Evolutionary conservation across 2,113 vertebrate species (phyloP).

Genomic region (Eretmochelys imbricata): DNA sequence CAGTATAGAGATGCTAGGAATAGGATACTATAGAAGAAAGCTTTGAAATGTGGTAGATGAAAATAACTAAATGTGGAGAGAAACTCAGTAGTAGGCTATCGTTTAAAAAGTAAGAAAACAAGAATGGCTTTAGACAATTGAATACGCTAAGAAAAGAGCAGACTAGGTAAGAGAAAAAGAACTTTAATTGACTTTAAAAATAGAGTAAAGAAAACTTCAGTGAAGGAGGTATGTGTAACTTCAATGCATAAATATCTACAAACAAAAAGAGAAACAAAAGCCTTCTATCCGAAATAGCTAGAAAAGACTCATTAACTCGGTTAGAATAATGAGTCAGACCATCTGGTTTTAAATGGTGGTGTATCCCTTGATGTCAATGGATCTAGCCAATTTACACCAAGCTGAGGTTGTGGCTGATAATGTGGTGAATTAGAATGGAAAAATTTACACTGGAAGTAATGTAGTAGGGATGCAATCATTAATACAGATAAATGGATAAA

Average conservation of each 20-base stretch:
- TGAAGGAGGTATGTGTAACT: neutral
- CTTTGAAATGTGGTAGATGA: neutral
- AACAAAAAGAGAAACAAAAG: neutral
- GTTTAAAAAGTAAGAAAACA: constrained; percentile 3
- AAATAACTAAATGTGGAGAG: neutral
- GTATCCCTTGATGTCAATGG: constrained; percentile 19
- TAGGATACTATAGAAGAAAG: neutral
- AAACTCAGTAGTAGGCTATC: neutral
- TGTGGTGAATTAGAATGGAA: neutral
- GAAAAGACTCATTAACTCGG: constrained; percentile 42
- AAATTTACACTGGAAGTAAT: neutral
- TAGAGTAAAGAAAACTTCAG: neutral
- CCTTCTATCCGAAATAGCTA: constrained; percentile 8
- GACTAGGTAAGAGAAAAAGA: neutral
- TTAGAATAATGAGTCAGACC: constrained; percentile 42
- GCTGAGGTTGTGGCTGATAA: constrained; percentile 24
- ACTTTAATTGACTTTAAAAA: neutral
- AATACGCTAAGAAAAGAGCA: neutral
- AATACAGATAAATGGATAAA: neutral
- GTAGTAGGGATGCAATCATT: neutral
- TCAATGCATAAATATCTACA: neutral
- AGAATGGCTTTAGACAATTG: neutral
- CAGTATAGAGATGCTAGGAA: neutral
- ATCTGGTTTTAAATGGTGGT: constrained; percentile 35
- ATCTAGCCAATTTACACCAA: constrained; percentile 24